Conservation (phyloP, 2,113 vertebrate species). For the Leucopsar rothschildi region DNA sequence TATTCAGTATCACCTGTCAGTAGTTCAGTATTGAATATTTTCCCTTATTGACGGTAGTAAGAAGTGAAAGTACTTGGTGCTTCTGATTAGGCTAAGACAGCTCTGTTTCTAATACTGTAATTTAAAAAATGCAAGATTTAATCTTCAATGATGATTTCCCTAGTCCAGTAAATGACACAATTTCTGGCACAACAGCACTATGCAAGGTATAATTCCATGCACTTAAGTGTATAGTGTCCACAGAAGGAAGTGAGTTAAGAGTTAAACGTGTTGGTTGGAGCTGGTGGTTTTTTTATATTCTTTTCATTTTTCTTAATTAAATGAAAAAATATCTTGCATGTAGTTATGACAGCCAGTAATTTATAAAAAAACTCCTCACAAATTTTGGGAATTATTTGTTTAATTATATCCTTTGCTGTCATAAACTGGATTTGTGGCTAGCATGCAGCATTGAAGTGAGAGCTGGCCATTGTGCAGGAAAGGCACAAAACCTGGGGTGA, state of each 20-base stretch:
- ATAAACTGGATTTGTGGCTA: rapidly evolving
- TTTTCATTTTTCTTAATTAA: not conserved
- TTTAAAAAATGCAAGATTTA: not conserved
- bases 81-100: not conserved
- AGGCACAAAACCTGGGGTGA: not conserved
- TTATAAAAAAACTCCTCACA: not conserved
- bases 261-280: not conserved
- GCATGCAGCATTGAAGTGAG: not conserved
- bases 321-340: not conserved
- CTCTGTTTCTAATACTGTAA: slow-evolving; percentile 7
- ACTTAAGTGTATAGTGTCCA: not conserved
- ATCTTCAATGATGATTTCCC: not conserved
- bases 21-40: not conserved
- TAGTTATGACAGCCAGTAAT: not conserved
- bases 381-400: not conserved
- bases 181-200: not conserved
- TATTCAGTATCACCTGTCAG: not conserved
- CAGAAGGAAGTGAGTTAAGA: not conserved
- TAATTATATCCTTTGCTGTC: not conserved
- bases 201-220: not conserved
- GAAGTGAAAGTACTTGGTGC: not conserved
- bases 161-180: not conserved
- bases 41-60: not conserved
- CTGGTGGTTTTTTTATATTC: not conserved
- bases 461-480: not conserved